A percentile compares a stretch with the other conserved stretches of the same genome.
Conservation (phyloP, 2,888 invertebrate genomes). For the Thyatira batis region DNA sequence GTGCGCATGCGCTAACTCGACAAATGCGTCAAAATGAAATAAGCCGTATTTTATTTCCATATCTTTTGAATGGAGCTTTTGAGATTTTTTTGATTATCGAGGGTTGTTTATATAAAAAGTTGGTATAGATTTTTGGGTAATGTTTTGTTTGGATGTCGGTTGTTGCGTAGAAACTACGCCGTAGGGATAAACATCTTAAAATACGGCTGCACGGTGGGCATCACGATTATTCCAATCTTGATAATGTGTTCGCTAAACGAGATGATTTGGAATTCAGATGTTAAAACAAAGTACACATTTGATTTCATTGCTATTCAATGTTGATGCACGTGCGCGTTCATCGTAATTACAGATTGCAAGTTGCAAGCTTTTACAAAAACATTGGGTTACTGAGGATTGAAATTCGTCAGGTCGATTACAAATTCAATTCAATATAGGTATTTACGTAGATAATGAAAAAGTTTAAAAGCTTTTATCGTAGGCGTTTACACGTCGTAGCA, state of each 20-base stretch:
- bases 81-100: slow-evolving; percentile 49
- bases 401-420: not conserved
- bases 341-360: not conserved
- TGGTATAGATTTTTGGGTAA: slow-evolving; percentile 40
- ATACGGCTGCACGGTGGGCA: not conserved
- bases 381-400: not conserved
- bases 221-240: not conserved
- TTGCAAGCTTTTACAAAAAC: not conserved
- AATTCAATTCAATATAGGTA: too few relatives aligned
- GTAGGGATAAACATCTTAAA: not conserved
- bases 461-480: too few relatives aligned
- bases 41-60: slow-evolving; percentile 78
- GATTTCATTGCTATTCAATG: not conserved
- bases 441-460: too few relatives aligned
- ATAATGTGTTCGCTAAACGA: not conserved
- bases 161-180: not conserved
- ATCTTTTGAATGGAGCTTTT: slow-evolving; percentile 63
- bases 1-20: slow-evolving; percentile 80
- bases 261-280: not conserved
- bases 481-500: too few relatives aligned
- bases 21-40: slow-evolving; percentile 79
- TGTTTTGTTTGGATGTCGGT: slow-evolving; percentile 26
- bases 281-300: not conserved
- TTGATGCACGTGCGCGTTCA: not conserved
- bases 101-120: slow-evolving; percentile 58